Conservation (phyloP, 2,888 invertebrate genomes). For the Brachypterus glaber region DNA sequence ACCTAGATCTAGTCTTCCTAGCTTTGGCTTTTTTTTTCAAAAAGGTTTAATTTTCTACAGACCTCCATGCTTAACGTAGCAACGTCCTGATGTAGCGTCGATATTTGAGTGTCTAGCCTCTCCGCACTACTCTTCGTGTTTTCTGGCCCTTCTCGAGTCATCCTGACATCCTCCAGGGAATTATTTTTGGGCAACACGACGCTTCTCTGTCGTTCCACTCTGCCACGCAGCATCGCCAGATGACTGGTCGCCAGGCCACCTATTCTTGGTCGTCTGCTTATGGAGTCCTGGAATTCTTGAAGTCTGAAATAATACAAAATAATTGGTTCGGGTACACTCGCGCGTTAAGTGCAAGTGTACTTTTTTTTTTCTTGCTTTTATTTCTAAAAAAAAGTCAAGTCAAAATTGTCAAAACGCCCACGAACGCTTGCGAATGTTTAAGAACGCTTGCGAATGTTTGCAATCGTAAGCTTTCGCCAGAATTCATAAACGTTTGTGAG, state of each 20-base stretch:
- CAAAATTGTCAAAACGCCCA: too few relatives aligned
- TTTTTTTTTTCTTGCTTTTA: too few relatives aligned
- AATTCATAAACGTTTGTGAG: too few relatives aligned
- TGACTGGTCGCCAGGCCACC: conserved; percentile 38
- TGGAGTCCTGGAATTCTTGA: conserved; percentile 35
- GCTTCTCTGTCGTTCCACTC: conserved; percentile 59
- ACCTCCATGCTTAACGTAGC: conserved; percentile 77
- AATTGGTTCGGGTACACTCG: background rate
- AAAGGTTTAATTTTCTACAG: conserved; percentile 29
- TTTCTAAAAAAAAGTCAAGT: too few relatives aligned
- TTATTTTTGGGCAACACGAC: conserved; percentile 47
- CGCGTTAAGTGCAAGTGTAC: background rate
- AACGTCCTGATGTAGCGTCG: conserved; percentile 75
- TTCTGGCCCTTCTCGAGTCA: conserved; percentile 31
- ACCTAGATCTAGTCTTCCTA: too few relatives aligned
- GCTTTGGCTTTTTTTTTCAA: too few relatives aligned
- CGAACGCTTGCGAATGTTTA: too few relatives aligned
- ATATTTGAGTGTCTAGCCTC: conserved; percentile 71
- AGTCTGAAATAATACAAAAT: conserved; percentile 24
- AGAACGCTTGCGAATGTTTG: too few relatives aligned
- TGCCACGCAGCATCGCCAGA: conserved; percentile 49
- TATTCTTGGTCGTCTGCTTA: conserved; percentile 26
- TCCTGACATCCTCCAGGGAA: conserved; percentile 42
- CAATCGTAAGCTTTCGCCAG: too few relatives aligned
- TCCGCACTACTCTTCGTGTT: conserved; percentile 48